Evolutionary conservation across 2,113 vertebrate genomes (phyloP).

Genomic region (Pseudonaja textilis): DNA sequence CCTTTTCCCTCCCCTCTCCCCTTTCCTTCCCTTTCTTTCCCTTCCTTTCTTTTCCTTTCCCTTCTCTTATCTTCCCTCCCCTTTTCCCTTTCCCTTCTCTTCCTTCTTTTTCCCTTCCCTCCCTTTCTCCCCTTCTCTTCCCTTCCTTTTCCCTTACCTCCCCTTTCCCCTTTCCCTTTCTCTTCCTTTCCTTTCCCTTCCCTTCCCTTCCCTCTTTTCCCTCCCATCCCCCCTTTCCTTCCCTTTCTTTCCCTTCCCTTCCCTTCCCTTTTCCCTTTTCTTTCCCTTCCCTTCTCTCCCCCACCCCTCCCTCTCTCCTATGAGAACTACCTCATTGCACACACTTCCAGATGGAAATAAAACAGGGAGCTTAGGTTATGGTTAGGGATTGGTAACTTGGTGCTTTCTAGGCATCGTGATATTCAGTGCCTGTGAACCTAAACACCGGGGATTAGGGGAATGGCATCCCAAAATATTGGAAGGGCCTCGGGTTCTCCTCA

Average conservation of each 20-base stretch:
- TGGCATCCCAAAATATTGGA: background rate
- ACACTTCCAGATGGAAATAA: background rate
- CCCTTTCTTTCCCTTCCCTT: no score
- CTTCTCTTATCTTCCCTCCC: background rate
- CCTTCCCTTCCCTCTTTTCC: no score
- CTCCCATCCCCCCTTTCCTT: background rate
- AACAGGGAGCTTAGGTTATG: background rate
- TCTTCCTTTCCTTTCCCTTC: accelerated
- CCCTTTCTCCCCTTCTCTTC: accelerated
- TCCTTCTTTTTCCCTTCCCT: no score
- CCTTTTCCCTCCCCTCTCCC: no score
- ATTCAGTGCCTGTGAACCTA: background rate
- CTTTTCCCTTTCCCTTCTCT: background rate
- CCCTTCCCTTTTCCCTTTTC: accelerated
- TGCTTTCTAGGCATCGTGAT: background rate
- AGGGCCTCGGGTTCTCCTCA: background rate
- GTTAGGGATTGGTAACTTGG: background rate
- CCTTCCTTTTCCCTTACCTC: background rate
- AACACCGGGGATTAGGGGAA: background rate
- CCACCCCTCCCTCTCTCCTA: background rate
- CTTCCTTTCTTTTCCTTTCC: background rate
- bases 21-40: accelerated
- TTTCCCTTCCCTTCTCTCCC: background rate
- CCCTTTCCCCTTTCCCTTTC: no score
- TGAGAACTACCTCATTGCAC: constrained; percentile 40